A percentile compares a stretch with the other conserved stretches of the same genome.
Evolutionary conservation across 1,140 invertebrate genomes (phyloP).

Genomic region (Macrosteles quadrilineatus): DNA sequence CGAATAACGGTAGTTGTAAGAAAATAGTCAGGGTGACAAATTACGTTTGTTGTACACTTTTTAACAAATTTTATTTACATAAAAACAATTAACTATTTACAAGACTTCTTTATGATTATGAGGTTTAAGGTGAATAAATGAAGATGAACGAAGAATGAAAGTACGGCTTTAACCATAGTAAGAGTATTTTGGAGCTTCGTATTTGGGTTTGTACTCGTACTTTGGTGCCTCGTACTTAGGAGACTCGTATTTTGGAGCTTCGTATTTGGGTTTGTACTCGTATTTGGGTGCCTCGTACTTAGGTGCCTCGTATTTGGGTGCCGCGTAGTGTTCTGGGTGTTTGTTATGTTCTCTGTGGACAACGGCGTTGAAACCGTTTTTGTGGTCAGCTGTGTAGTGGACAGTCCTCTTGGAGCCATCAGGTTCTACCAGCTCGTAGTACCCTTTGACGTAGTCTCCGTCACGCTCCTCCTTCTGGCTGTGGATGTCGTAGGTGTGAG

Average conservation of each 20-base stretch:
- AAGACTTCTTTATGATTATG: too few relatives aligned
- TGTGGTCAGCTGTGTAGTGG: conserved; percentile 68
- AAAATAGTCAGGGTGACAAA: too few relatives aligned
- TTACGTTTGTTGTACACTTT: too few relatives aligned
- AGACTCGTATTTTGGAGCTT: conserved; percentile 28
- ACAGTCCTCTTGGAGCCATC: conserved; percentile 57
- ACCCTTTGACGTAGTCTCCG: conserved; percentile 53
- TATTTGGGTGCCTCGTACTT: conserved; percentile 25
- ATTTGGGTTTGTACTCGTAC: conserved; percentile 21
- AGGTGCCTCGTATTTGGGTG: neutral
- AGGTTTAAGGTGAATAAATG: too few relatives aligned
- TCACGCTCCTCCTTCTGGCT: conserved; percentile 39
- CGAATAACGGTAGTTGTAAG: too few relatives aligned
- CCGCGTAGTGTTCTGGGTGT: neutral
- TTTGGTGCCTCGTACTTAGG: conserved; percentile 27
- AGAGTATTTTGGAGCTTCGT: conserved; percentile 25
- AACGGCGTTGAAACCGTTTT: conserved; percentile 59
- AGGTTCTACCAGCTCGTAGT: conserved; percentile 47
- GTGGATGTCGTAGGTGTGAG: conserved; percentile 54
- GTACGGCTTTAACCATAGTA: too few relatives aligned
- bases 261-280: conserved; percentile 5
- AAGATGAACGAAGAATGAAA: too few relatives aligned
- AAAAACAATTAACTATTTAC: too few relatives aligned
- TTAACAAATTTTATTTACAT: too few relatives aligned
- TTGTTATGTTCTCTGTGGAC: conserved; percentile 42